Evolutionary conservation across 2,113 vertebrate genomes (phyloP).

Genomic region (Donacobius atricapilla): DNA sequence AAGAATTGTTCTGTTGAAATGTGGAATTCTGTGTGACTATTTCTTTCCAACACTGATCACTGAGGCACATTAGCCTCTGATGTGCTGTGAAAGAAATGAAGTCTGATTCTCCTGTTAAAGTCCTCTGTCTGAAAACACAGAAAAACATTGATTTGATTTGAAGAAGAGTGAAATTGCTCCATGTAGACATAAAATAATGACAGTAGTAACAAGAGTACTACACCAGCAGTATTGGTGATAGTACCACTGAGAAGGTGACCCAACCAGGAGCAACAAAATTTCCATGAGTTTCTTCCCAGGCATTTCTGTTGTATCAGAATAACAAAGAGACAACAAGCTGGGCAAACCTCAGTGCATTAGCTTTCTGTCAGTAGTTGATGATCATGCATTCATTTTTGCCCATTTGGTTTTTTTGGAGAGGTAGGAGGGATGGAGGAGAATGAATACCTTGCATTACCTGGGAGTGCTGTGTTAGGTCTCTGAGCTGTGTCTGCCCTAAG

Average conservation of each 20-base stretch:
- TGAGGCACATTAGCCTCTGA: rapidly evolving
- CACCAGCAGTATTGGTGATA: background rate
- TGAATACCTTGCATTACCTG: background rate
- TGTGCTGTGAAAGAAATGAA: background rate
- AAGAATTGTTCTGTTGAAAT: background rate
- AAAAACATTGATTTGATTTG: background rate
- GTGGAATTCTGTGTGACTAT: background rate
- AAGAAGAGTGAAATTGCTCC: background rate
- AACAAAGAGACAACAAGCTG: background rate
- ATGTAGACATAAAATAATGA: background rate
- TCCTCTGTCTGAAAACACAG: background rate
- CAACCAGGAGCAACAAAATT: background rate
- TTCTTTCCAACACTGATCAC: background rate
- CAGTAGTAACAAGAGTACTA: background rate
- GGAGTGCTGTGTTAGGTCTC: background rate
- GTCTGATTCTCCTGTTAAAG: background rate
- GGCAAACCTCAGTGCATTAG: background rate
- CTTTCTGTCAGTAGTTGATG: background rate
- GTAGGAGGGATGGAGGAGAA: background rate
- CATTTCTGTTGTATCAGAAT: background rate
- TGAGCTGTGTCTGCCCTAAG: background rate
- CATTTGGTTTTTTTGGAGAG: background rate
- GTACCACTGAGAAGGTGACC: background rate
- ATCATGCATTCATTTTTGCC: background rate
- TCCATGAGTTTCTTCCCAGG: background rate